Percentiles rank a stretch among this genome's conserved stretches.
These are phyloP conservation scores for Rhynchonycteris naso DNA, from an alignment of 2,797 vertebrate species.

Conservation along the genomic window DNA sequence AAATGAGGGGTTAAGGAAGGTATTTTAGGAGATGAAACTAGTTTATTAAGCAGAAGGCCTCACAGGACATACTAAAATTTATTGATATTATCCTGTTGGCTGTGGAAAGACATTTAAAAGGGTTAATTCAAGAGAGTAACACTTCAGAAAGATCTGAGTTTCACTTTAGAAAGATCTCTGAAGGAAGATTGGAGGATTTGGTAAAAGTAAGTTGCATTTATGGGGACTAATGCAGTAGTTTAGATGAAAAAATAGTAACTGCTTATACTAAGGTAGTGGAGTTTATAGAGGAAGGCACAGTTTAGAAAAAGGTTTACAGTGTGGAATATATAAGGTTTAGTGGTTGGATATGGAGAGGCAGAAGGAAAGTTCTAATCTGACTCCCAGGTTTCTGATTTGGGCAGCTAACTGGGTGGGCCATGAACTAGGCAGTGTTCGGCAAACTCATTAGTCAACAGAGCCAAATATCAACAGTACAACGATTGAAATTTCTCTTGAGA, in stretches of 20 bases:
- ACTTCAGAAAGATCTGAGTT: slow-evolving; percentile 4
- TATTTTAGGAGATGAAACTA: neutral
- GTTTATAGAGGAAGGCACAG: slow-evolving; percentile 29
- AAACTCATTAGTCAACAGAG: too few species aligned
- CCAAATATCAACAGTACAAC: too few species aligned
- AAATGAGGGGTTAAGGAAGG: slow-evolving; percentile 1
- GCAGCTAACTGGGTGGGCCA: neutral
- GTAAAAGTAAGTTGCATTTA: slow-evolving; percentile 42
- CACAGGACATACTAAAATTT: neutral
- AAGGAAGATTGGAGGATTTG: slow-evolving; percentile 22
- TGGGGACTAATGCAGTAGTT: neutral
- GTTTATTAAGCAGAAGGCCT: slow-evolving; percentile 17
- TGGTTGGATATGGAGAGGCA: neutral
- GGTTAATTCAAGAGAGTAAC: slow-evolving; percentile 15
- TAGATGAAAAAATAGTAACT: slow-evolving; percentile 41
- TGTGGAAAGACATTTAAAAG: neutral
- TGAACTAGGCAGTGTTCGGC: neutral
- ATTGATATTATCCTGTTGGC: neutral
- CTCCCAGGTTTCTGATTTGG: neutral
- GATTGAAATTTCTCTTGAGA: too few species aligned
- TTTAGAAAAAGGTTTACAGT: slow-evolving; percentile 34
- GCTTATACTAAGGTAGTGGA: slow-evolving; percentile 9
- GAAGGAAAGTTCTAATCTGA: slow-evolving; percentile 2
- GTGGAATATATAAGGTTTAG: neutral
- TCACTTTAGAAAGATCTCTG: slow-evolving; percentile 27